Conservation (phyloP, 2,113 vertebrate species). For the Cyprinus carpio region DNA sequence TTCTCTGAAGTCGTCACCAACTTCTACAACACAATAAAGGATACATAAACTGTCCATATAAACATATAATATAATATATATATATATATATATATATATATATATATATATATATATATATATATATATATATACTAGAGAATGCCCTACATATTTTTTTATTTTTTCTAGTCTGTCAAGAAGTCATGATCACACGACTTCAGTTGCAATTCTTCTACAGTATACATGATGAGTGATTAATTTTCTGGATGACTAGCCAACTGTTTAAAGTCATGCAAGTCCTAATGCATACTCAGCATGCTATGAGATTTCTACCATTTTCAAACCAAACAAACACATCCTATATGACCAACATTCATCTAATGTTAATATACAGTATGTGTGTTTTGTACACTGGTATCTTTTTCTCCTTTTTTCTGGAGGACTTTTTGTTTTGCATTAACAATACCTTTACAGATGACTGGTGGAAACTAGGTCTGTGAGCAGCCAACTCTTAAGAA, state of each 20-base stretch:
- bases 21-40: constrained; percentile 77
- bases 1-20: constrained; percentile 98
- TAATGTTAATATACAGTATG: background rate
- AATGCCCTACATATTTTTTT: background rate
- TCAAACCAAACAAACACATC: background rate
- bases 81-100: no score
- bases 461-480: constrained; percentile 12
- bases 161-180: background rate
- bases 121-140: background rate
- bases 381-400: background rate
- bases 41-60: background rate
- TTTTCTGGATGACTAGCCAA: background rate
- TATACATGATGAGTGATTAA: background rate
- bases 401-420: background rate
- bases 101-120: background rate
- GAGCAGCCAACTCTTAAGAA: background rate
- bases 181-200: background rate
- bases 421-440: background rate
- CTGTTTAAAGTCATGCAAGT: background rate
- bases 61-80: background rate
- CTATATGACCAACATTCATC: background rate
- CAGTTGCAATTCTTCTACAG: constrained; percentile 2
- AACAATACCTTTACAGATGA: constrained; percentile 10
- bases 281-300: background rate
- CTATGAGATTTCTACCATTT: background rate